phyloP scores from a whole-genome alignment of 2,888 invertebrate genomes.

The Dasysyrphus albostriatus region DNA sequence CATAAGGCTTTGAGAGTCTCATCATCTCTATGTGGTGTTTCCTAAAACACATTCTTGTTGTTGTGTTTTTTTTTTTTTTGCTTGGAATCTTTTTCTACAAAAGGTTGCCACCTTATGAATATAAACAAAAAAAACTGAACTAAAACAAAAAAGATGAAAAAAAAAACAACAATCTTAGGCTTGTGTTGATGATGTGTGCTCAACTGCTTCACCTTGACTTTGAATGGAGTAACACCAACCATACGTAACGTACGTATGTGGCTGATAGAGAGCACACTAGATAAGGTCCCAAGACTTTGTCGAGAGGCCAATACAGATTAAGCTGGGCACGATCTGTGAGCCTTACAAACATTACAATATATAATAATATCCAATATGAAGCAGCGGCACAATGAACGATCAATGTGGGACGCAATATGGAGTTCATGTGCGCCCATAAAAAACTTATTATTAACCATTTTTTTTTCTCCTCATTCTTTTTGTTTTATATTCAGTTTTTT shows the following conservation, averaged over 20 bases:
- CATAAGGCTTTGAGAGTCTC: slow-evolving; percentile 35
- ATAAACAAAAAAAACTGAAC: slow-evolving; percentile 2
- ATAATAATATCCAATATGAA: background rate
- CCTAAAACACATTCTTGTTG: slow-evolving; percentile 37
- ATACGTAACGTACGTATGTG: background rate
- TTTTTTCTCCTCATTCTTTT: slow-evolving; percentile 17
- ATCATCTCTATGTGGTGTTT: slow-evolving; percentile 15
- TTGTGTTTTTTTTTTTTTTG: background rate
- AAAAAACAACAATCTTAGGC: slow-evolving; percentile 32
- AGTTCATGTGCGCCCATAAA: slow-evolving; percentile 62
- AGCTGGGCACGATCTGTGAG: slow-evolving; percentile 48
- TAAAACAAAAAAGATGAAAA: slow-evolving; percentile 2
- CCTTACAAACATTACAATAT: slow-evolving; percentile 10
- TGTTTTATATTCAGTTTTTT: slow-evolving; percentile 16
- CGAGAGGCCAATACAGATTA: slow-evolving; percentile 31
- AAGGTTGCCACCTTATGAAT: slow-evolving; percentile 50
- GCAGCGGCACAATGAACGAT: slow-evolving; percentile 26
- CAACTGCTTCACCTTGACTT: slow-evolving; percentile 65
- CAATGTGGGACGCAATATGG: slow-evolving; percentile 67
- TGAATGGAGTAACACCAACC: slow-evolving; percentile 63
- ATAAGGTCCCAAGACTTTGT: slow-evolving; percentile 51
- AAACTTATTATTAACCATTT: slow-evolving; percentile 50
- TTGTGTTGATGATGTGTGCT: slow-evolving; percentile 54
- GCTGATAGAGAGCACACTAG: slow-evolving; percentile 40
- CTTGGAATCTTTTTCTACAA: slow-evolving; percentile 33